Evolutionary conservation across 2,888 invertebrate genomes (phyloP).

Genomic region (Lepidocyrtoides sp.): DNA sequence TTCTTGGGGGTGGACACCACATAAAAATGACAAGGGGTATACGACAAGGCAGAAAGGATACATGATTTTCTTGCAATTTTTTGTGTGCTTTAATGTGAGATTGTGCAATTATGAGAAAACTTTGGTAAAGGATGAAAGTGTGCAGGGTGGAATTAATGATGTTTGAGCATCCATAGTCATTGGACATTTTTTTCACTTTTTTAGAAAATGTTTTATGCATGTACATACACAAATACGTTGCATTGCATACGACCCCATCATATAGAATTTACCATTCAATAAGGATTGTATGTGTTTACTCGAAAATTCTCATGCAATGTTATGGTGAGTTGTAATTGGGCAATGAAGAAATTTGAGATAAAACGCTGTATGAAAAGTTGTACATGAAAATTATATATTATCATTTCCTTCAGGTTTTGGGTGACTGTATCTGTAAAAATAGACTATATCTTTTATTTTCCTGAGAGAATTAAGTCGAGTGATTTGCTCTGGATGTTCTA

Average conservation of each 20-base stretch:
- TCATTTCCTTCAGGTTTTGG: too few relatives aligned
- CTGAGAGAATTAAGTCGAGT: too few relatives aligned
- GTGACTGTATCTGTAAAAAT: too few relatives aligned
- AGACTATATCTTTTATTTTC: too few relatives aligned
- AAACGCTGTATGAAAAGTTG: too few relatives aligned
- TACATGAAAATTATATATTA: too few relatives aligned
- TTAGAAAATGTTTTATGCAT: not conserved
- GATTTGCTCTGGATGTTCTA: too few relatives aligned
- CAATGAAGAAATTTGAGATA: too few relatives aligned
- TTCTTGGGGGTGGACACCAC: slow-evolving; percentile 59
- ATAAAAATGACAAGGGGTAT: slow-evolving; percentile 32
- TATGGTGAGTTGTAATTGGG: not conserved
- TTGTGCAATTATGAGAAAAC: slow-evolving; percentile 72
- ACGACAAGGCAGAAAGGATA: slow-evolving; percentile 5
- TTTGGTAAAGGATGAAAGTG: slow-evolving; percentile 42
- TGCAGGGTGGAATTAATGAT: slow-evolving; percentile 1
- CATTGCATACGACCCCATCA: not conserved
- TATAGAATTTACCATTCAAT: too few relatives aligned
- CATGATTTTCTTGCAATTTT: slow-evolving; percentile 8
- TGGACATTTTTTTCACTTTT: not conserved
- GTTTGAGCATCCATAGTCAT: too few relatives aligned
- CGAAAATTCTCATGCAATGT: not conserved
- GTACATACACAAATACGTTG: not conserved
- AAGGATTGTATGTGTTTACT: too few relatives aligned
- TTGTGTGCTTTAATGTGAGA: slow-evolving; percentile 1